Conservation (phyloP, 2,113 vertebrate genomes). For the Illadopsis cleaveri region DNA sequence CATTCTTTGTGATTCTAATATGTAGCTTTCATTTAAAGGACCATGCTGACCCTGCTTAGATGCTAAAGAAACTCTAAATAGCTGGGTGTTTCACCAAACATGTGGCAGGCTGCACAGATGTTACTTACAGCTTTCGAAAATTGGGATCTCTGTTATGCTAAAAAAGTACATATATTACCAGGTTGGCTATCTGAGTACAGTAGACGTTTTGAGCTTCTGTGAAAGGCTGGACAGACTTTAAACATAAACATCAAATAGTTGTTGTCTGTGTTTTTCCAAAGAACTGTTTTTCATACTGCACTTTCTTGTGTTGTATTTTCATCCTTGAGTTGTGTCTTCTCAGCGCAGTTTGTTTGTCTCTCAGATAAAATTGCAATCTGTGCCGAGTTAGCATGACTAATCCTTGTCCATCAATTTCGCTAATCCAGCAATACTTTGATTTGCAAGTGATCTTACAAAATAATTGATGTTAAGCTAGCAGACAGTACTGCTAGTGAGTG, state of each 20-base stretch:
- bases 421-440: not conserved
- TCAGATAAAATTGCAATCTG: not conserved
- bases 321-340: not conserved
- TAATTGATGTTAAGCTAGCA: not conserved
- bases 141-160: accelerated
- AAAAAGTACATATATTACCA: accelerated
- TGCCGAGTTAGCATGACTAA: not conserved
- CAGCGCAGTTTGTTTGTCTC: not conserved
- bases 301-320: not conserved
- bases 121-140: not conserved
- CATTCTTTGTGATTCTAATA: not conserved
- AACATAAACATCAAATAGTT: not conserved
- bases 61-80: not conserved
- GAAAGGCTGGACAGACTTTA: not conserved
- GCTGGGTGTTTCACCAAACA: not conserved
- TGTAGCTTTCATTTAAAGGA: not conserved
- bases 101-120: not conserved
- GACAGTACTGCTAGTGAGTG: not conserved
- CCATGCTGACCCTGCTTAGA: accelerated
- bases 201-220: accelerated
- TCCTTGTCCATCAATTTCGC: not conserved
- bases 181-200: not conserved
- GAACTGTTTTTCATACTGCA: not conserved
- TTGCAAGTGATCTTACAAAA: not conserved
- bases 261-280: not conserved